These are phyloP conservation scores for Phlogophora meticulosa DNA, from an alignment of 2,888 invertebrate genomes.

Conservation along the genomic window DNA sequence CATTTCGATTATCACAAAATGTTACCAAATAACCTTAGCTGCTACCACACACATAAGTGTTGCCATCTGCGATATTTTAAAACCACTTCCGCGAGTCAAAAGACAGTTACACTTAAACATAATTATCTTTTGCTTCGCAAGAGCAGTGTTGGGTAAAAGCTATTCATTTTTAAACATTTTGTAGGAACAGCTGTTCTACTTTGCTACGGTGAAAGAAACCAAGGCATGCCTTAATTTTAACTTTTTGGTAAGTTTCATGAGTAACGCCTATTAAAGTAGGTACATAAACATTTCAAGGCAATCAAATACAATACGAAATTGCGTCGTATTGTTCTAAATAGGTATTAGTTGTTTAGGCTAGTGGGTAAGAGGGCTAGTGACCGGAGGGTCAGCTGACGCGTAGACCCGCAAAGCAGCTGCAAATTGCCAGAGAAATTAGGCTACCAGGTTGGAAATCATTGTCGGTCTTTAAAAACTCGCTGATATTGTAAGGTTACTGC, in stretches of 20 bases:
- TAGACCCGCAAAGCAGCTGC: constrained; percentile 4
- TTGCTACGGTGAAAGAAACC: constrained; percentile 20
- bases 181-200: constrained; percentile 24
- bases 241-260: constrained; percentile 3
- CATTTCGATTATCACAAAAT: constrained; percentile 13
- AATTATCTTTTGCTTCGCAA: constrained; percentile 24
- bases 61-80: constrained; percentile 33
- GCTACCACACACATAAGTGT: constrained; percentile 17
- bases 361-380: constrained; percentile 13
- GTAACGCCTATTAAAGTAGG: neutral
- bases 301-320: neutral
- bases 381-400: constrained; percentile 21
- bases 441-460: neutral
- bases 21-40: constrained; percentile 19
- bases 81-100: constrained; percentile 43
- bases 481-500: neutral
- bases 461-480: neutral
- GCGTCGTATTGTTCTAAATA: constrained; percentile 5
- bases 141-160: constrained; percentile 31
- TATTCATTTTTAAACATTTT: constrained; percentile 33
- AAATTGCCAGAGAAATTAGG: neutral
- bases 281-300: neutral
- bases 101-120: constrained; percentile 22
- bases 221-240: neutral
- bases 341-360: constrained; percentile 18